Evolutionary conservation across 23 tunicate species (phyloP).

Genomic region (Phallusia fumigata): DNA sequence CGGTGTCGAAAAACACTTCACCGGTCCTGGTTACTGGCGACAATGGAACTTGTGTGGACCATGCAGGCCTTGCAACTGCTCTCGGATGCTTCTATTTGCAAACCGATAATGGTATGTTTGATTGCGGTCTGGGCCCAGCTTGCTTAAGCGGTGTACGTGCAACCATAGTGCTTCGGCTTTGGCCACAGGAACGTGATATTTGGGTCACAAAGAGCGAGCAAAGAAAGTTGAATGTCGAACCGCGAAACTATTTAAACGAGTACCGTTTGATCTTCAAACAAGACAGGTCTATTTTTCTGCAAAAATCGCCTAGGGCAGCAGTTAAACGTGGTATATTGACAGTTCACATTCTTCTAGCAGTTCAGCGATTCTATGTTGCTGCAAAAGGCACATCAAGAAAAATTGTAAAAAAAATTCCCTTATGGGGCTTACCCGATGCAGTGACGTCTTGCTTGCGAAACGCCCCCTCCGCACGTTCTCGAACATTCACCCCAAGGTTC

Average conservation of each 20-base stretch:
- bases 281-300: too few relatives aligned
- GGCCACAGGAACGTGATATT: background rate
- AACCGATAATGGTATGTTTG: background rate
- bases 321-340: background rate
- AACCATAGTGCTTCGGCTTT: background rate
- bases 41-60: background rate
- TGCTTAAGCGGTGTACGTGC: background rate
- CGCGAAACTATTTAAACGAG: too few relatives aligned
- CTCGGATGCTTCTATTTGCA: conserved; percentile 8
- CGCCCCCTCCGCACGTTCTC: conserved; percentile 77
- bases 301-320: too few relatives aligned
- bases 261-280: too few relatives aligned
- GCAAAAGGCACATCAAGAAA: too few relatives aligned
- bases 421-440: conserved; percentile 39
- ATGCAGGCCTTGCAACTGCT: background rate
- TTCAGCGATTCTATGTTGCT: too few relatives aligned
- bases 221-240: too few relatives aligned
- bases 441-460: conserved; percentile 31
- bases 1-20: too few relatives aligned
- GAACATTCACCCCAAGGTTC: conserved; percentile 70
- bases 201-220: too few relatives aligned
- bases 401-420: background rate
- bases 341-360: background rate
- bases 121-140: background rate
- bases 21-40: background rate